Evolutionary conservation across 1,140 invertebrate species (phyloP).

Genomic region (Zaprionus tsacasi): DNA sequence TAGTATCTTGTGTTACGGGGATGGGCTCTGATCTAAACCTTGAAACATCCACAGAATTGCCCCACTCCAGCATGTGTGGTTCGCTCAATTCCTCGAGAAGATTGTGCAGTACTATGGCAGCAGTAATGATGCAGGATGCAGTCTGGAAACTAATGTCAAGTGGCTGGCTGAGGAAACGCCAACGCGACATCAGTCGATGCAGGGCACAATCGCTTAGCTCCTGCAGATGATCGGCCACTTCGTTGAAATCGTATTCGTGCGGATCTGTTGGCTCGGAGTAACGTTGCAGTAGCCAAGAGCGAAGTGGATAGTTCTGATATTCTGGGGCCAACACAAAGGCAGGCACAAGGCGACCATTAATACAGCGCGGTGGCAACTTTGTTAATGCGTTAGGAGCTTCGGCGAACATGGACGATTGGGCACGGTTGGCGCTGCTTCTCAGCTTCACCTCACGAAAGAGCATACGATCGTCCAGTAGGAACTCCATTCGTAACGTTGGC

Average conservation of each 20-base stretch:
- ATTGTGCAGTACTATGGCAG: slow-evolving; percentile 72
- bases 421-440: slow-evolving; percentile 21
- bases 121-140: slow-evolving; percentile 67
- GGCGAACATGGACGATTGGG: slow-evolving; percentile 48
- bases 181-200: slow-evolving; percentile 70
- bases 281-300: slow-evolving; percentile 69
- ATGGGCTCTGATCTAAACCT: slow-evolving; percentile 40
- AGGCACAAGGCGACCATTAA: slow-evolving; percentile 51
- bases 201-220: slow-evolving; percentile 67
- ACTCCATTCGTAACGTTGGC: slow-evolving; percentile 59
- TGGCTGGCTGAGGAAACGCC: slow-evolving; percentile 68
- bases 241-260: slow-evolving; percentile 75
- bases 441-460: slow-evolving; percentile 70
- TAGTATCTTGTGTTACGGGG: not conserved
- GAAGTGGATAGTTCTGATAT: slow-evolving; percentile 61
- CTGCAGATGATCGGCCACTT: slow-evolving; percentile 67
- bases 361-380: slow-evolving; percentile 36
- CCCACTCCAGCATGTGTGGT: slow-evolving; percentile 65
- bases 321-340: slow-evolving; percentile 66
- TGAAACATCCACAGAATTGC: slow-evolving; percentile 53
- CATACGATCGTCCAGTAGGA: slow-evolving; percentile 68
- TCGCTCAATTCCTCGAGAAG: slow-evolving; percentile 68
- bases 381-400: slow-evolving; percentile 47
- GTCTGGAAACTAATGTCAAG: slow-evolving; percentile 69
- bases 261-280: slow-evolving; percentile 56